phyloP scores from a whole-genome alignment of 2,113 vertebrate genomes.

The Vulpes vulpes region DNA sequence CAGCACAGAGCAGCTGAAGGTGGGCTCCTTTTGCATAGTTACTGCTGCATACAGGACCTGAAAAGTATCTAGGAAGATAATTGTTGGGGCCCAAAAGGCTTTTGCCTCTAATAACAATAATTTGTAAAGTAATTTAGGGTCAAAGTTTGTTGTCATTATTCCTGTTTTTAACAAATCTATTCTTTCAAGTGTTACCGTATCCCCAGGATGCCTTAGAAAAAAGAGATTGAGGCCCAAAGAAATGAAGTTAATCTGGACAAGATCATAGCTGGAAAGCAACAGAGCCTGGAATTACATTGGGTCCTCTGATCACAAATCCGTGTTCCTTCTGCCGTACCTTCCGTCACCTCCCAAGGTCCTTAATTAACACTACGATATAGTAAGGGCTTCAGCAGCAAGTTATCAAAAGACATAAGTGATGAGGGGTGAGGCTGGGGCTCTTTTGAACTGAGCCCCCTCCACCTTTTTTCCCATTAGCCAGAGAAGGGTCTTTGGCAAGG shows the following conservation, averaged over 20 bases:
- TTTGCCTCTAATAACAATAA: slow-evolving; percentile 16
- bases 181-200: slow-evolving; percentile 7
- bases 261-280: slow-evolving; percentile 9
- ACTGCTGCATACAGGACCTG: not conserved
- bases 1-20: not conserved
- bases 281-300: not conserved
- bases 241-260: not conserved
- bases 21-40: not conserved
- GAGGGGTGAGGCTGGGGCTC: not conserved
- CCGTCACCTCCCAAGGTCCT: not conserved
- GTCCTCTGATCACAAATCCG: not conserved
- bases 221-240: not conserved
- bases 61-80: not conserved
- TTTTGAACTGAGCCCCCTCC: not conserved
- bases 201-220: not conserved
- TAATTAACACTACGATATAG: not conserved
- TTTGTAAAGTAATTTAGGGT: slow-evolving; percentile 8
- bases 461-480: not conserved
- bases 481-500: not conserved
- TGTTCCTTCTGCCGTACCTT: not conserved
- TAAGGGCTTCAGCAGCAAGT: not conserved
- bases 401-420: not conserved
- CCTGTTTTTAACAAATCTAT: not conserved
- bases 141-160: not conserved
- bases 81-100: not conserved